A percentile compares a stretch with the other conserved stretches of the same genome.
phyloP scores from a whole-genome alignment of 2,888 invertebrate genomes.

The Yponomeuta malinellus region DNA sequence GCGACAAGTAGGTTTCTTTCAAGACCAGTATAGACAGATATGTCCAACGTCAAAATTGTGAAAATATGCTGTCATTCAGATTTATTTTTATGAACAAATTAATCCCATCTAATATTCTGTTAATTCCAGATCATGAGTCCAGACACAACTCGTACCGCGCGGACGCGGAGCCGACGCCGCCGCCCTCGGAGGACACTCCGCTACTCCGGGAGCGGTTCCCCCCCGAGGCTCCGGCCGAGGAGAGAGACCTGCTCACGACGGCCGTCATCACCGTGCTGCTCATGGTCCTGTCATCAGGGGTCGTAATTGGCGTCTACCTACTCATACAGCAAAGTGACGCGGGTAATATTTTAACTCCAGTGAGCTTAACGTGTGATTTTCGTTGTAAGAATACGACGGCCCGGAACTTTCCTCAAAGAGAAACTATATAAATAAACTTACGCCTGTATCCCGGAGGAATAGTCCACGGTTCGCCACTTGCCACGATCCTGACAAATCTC shows the following conservation, averaged over 20 bases:
- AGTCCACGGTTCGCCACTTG: too few relatives aligned
- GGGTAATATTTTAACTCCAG: conserved; percentile 30
- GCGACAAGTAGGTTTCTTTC: too few relatives aligned
- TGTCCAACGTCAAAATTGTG: too few relatives aligned
- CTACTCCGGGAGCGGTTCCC: conserved; percentile 41
- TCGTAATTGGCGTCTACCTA: conserved; percentile 54
- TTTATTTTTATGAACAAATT: background rate
- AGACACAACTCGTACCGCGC: conserved; percentile 37
- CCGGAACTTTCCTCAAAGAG: too few relatives aligned
- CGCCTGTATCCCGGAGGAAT: too few relatives aligned
- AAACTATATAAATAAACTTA: too few relatives aligned
- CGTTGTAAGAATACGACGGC: too few relatives aligned
- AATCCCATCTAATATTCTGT: background rate
- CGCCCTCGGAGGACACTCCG: conserved; percentile 41
- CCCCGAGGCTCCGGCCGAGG: conserved; percentile 14
- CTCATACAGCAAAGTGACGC: conserved; percentile 46
- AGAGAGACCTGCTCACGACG: conserved; percentile 30
- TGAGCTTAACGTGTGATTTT: background rate
- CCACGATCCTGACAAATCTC: too few relatives aligned
- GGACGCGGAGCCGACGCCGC: conserved; percentile 27
- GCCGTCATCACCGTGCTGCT: conserved; percentile 41
- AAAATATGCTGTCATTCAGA: too few relatives aligned
- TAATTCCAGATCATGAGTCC: conserved; percentile 48
- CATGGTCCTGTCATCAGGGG: conserved; percentile 43
- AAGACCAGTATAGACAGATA: too few relatives aligned